Evolutionary conservation across 2,888 invertebrate species (phyloP), one percentile per base, ranked within the genome.

Genomic region (Xestia c-nigrum): DNA sequence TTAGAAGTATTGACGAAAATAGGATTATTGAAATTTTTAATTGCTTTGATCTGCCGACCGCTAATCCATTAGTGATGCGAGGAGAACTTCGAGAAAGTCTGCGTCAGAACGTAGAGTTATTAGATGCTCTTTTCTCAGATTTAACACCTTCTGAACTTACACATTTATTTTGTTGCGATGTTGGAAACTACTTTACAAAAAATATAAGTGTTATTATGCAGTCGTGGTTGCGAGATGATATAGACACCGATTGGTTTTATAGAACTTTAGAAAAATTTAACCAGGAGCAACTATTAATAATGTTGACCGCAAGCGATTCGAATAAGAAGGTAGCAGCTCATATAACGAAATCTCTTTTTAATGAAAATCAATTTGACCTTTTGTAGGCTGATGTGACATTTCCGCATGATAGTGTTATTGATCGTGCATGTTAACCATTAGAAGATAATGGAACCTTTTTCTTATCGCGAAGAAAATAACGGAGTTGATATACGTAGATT

Each of bases 41-140:
- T 6, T 83, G 83, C 24, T 69, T 57, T 65, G 83, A 83, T 65
- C 65, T 82, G 38, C 82, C 82, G 52, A 21, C 14, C 7, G 76
- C 31, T 69, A 83, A 82, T 74, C 70, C 82, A 14, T 55, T 83
- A 14, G 64, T 38, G 24, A 47, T 70, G 16, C 38, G 63, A 19
- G 61, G 57, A 40, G 47, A 55, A 69, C 47, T 50, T 16, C 46
- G 61, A 10, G 19, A 31, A 14, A 64, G 21, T 40, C 31, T 68
- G 5, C 6, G 16, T 52, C 40, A 55, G 21, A 77, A 78, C 43
- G 5, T 40, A 21, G 47, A 72, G 24, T 40, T 78, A 10, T 43
- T 78, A 31, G 19, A 63, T 31, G 4, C 55, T 31, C 55, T 78
- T n/a, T 43, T 77, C 38, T 47, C 55, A 55, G 55, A 66, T 55